Evolutionary conservation across 2,888 invertebrate genomes (phyloP), one percentile per base, ranked within the genome.

Genomic region (Syritta pipiens): DNA sequence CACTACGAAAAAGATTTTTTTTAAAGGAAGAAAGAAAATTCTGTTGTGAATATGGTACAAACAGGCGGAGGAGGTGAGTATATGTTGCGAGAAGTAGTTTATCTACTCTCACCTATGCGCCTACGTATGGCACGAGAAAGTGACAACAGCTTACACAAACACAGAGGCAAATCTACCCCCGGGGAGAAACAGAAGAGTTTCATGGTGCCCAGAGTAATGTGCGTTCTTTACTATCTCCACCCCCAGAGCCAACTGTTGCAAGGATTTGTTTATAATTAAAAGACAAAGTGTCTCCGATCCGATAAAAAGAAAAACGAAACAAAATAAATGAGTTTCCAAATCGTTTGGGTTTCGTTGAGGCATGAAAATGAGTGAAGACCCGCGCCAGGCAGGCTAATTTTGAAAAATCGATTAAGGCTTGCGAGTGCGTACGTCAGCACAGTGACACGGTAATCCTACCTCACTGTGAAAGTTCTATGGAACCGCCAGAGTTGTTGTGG

Each of bases 11-110:
- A 53, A 30, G 14, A 17, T 40, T 10, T 14, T 1, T n/a, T n/a
- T n/a, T n/a, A n/a, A n/a, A n/a, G 19, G 24, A 22, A 22, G 17
- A 48, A 51, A 48, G 32, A 51, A 30, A 48, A 32, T 22, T 40
- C 40, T 60, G 55, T 53, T 49, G 55, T 86, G 87, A 86, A 87
- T 83, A 87, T 86, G 87, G 82, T 87, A 83, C 86, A 87, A 82
- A 85, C 86, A 82, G 84, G 85, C 77, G 83, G 84, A 77, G 85
- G 83, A 77, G 86, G 86, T 77, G 71, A 77, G 77, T 77, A 59
- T 22, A 20, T 7, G 0, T 19, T 17, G 26, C 48, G 14, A 19
- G 17, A 6, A 71, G 10, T 19, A 57, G n/a, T 60, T 72, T 65
- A 48, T 30, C 71, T 77, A 32, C 40, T 77, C 72, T 60, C 53